Evolutionary conservation across 2,888 invertebrate genomes (phyloP).

Genomic region (Cheiracanthium punctorium): DNA sequence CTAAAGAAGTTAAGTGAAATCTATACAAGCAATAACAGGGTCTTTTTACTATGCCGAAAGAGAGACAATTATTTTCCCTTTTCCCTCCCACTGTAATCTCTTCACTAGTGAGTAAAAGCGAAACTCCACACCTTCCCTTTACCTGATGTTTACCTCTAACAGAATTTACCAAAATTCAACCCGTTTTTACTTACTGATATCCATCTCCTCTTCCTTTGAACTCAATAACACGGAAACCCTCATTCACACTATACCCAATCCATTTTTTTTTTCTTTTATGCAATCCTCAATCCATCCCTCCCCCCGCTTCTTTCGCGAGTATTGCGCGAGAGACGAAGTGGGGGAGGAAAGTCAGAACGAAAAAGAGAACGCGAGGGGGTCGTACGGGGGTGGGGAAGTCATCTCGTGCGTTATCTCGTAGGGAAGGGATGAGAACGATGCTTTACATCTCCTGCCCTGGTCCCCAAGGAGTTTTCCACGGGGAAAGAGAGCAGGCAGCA

Average conservation of each 20-base stretch:
- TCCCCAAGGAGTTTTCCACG: conserved; percentile 52
- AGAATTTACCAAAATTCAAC: conserved; percentile 8
- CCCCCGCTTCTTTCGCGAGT: background rate
- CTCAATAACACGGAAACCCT: conserved; percentile 17
- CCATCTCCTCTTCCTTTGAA: conserved; percentile 14
- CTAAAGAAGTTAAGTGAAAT: too few relatives aligned
- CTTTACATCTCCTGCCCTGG: conserved; percentile 63
- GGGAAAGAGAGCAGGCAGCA: conserved; percentile 46
- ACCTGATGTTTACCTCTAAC: conserved; percentile 10
- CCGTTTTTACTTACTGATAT: conserved; percentile 12
- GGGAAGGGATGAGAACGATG: conserved; percentile 61
- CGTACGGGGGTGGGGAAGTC: conserved; percentile 40
- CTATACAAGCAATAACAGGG: too few relatives aligned
- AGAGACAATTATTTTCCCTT: too few relatives aligned
- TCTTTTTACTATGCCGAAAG: too few relatives aligned
- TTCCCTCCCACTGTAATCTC: too few relatives aligned
- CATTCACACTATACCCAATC: conserved; percentile 57
- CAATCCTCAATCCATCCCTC: conserved; percentile 22
- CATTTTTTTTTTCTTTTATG: conserved; percentile 58
- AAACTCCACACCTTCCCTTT: background rate
- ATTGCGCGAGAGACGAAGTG: background rate
- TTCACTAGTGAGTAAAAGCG: background rate
- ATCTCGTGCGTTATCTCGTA: conserved; percentile 68
- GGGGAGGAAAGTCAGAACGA: conserved; percentile 32
- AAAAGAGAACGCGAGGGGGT: conserved; percentile 38